phyloP scores from a whole-genome alignment of 2,888 invertebrate genomes.

The Cheilosia soror region DNA sequence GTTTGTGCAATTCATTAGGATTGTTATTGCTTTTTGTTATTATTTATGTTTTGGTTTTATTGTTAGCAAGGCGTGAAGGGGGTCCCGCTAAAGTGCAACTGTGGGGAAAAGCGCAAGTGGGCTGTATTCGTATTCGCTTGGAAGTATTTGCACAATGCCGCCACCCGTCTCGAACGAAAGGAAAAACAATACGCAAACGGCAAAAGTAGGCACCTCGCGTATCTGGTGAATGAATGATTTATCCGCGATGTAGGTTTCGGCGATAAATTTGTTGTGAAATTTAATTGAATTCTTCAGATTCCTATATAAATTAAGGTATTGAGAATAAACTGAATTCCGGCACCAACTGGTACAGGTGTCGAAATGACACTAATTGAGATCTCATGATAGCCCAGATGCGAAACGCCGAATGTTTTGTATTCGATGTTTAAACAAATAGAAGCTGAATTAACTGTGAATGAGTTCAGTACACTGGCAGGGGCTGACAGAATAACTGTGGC shows the following conservation, averaged over 20 bases:
- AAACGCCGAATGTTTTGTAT: not conserved
- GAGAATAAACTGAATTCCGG: conserved; percentile 24
- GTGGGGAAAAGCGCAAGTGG: conserved; percentile 72
- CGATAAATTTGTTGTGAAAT: conserved; percentile 24
- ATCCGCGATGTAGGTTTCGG: conserved; percentile 23
- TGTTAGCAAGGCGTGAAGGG: conserved; percentile 3
- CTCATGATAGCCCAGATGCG: conserved; percentile 32
- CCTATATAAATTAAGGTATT: conserved; percentile 18
- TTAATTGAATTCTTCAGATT: conserved; percentile 40
- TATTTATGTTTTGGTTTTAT: conserved; percentile 56
- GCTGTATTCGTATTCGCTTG: conserved; percentile 52
- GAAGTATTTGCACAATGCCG: conserved; percentile 17
- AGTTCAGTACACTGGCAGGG: too few species aligned
- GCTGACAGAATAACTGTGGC: too few species aligned
- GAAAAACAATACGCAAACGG: conserved; percentile 61
- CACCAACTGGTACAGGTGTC: conserved; percentile 18
- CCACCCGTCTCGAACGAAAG: conserved; percentile 31
- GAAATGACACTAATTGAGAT: conserved; percentile 52
- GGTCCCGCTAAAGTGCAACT: not conserved
- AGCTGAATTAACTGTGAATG: not conserved
- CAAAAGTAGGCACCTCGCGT: conserved; percentile 22
- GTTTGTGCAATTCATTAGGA: conserved; percentile 70
- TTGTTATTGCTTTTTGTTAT: conserved; percentile 56
- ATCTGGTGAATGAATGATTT: conserved; percentile 69
- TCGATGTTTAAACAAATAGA: not conserved